These are phyloP conservation scores for Sabellastarte sp. DNA, from an alignment of 2,888 invertebrate genomes.

Conservation along the genomic window DNA sequence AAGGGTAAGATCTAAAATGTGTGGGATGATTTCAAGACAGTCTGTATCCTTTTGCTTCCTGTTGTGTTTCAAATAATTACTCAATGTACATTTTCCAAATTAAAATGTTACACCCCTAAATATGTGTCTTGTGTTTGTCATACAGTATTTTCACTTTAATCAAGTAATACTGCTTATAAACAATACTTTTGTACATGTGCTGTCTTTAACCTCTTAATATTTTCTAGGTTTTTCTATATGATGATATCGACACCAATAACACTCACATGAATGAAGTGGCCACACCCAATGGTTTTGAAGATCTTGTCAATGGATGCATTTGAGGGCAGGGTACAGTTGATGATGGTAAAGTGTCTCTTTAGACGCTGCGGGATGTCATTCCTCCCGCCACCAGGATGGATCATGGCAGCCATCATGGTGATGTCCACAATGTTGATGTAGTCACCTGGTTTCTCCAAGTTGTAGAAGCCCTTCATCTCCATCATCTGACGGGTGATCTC, in stretches of 20 bases:
- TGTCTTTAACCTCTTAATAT: no score
- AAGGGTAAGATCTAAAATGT: background rate
- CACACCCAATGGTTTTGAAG: conserved; percentile 67
- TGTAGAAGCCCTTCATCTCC: conserved; percentile 97
- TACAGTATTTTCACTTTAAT: no score
- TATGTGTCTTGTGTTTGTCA: no score
- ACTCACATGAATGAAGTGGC: conserved; percentile 56
- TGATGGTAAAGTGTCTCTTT: conserved; percentile 89
- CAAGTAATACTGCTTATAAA: no score
- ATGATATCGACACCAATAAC: no score
- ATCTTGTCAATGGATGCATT: conserved; percentile 91
- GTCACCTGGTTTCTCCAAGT: conserved; percentile 94
- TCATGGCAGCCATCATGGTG: conserved; percentile 92
- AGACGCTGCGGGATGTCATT: conserved; percentile 92
- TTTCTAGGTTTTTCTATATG: no score
- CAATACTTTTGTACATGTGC: no score
- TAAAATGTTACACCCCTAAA: no score
- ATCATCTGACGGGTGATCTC: conserved; percentile 95
- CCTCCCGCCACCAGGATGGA: conserved; percentile 78
- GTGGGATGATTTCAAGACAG: no score
- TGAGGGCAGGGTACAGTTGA: conserved; percentile 91
- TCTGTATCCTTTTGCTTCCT: no score
- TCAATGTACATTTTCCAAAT: no score
- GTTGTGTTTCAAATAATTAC: no score
- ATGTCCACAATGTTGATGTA: conserved; percentile 89